Evolutionary conservation across 2,113 vertebrate genomes (phyloP), one percentile per base, ranked within the genome.

Genomic region (Beaufortia kweichowensis): DNA sequence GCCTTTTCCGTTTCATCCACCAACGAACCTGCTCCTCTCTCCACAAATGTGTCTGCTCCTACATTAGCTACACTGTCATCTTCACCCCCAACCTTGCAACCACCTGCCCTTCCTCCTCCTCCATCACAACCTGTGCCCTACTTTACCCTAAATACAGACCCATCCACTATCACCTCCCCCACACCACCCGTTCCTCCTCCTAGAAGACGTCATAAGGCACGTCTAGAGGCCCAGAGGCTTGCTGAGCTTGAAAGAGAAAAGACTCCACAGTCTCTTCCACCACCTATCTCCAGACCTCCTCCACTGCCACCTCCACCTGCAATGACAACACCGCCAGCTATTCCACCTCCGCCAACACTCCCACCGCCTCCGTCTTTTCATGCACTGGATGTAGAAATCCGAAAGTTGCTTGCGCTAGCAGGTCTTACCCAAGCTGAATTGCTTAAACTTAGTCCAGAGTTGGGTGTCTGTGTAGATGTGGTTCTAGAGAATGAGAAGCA

Each of bases 381-480:
- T n/a, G 87, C 90, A 3, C 77, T 93, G 76, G 92, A 93, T 74
- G 90, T 91, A 19, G 92, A 93, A 81, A 93, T 93, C 59, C 85
- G 90, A 19, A 92, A 92, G 79, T 84, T 93, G 3, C 77, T 93
- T 28, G 88, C 91, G 79, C 85, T 93, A 8, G 92, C 92, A 19
- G 92, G 92, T 23, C 75, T 93, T 80, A 92, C 92, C 21, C 92
- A 92, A 83, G 91, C 91, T 0, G 92, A 93, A 83, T 88, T 93
- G 64, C 90, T 92, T 26, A 90, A 90, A 77, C 90, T 93, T 68
- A 92, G 92, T 80, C 92, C 92, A 0, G 92, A 93, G 84, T 87
- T 92, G 19, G 86, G 92, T 0, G 90, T 88, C 55, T 93, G 91
- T 39, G 88, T 92, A 0, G 90, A 88, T 17, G 87, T 78, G 17